Evolutionary conservation across 1,140 invertebrate genomes (phyloP), one percentile per base, ranked within the genome.

Genomic region (Nasonia longicornis): DNA sequence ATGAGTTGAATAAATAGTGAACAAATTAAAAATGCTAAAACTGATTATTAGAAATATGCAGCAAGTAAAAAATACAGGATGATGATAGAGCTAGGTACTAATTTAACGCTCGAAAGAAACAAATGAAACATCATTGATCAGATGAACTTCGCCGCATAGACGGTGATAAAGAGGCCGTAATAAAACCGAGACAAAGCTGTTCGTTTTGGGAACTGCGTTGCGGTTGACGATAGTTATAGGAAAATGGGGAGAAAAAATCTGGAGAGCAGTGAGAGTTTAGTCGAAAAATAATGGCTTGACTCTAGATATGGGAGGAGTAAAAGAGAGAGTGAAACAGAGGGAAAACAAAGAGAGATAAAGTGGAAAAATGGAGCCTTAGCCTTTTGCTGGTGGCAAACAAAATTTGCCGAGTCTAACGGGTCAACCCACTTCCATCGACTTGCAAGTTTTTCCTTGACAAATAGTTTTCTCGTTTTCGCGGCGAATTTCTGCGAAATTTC

Each of bases 261-360:
- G 69, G 71, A 58, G 29, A 48, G 16, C 42, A 73, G 52, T 82
- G 31, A 78, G 71, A 80, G 42, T 73, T 80, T 64, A 80, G 73
- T 75, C 16, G 74, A 74, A 82, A 82, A 82, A 82, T 78, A 78
- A 82, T 82, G 74, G 75, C 20, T 11, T 20, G 67, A 35, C 66
- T 48, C 52, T 72, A n/a, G 63, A 58, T 6, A 20, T 58, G 52
- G 75, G 66, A 63, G 22, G 58, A 58, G 52, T 48, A 48, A 76
- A 63, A 77, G 31, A 58, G 77, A 31, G 52, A 20, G 29, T 38
- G 20, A 58, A n/a, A n/a, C 52, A n/a, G 52, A 58, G 4, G 20
- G 52, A 58, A 58, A 58, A 58, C 52, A 58, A 58, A n/a, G 52
- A 52, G 48, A 58, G 52, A 58, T 58, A 58, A 58, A 58, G 52